These are phyloP conservation scores for Harmothoe impar DNA, from an alignment of 2,888 invertebrate genomes.

Conservation along the genomic window DNA sequence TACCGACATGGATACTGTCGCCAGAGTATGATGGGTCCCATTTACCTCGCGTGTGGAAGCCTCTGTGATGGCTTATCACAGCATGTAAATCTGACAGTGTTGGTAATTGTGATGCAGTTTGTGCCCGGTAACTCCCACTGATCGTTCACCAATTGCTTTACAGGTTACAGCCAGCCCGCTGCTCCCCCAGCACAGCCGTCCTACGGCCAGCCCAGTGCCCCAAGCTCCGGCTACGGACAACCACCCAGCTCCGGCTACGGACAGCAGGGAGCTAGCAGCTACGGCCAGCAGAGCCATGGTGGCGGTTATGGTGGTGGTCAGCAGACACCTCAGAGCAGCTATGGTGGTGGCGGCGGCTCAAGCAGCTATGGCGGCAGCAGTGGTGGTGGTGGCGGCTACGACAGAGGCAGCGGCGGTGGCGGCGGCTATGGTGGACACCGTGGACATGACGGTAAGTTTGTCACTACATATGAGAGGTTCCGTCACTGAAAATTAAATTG, in stretches of 20 bases:
- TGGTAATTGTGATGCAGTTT: no score
- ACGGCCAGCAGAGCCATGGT: constrained; percentile 68
- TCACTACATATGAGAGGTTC: neutral
- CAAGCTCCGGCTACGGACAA: constrained; percentile 63
- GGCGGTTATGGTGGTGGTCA: constrained; percentile 64
- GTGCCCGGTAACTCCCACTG: neutral
- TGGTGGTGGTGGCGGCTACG: constrained; percentile 68
- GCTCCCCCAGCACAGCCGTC: constrained; percentile 53
- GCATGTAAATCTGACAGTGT: no score
- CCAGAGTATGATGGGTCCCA: no score
- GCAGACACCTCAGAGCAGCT: neutral
- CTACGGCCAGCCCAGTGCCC: constrained; percentile 46
- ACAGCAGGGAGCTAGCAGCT: constrained; percentile 56
- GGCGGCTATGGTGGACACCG: constrained; percentile 82
- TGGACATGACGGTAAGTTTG: constrained; percentile 32
- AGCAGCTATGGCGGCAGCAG: constrained; percentile 68
- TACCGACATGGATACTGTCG: no score
- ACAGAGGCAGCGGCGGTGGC: constrained; percentile 68
- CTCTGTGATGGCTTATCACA: no score
- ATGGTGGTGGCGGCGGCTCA: constrained; percentile 66
- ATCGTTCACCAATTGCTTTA: neutral
- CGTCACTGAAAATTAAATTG: no score
- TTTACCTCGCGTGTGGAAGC: no score
- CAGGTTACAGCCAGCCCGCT: constrained; percentile 43
- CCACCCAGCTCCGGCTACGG: constrained; percentile 51